A percentile compares a stretch with the other conserved stretches of the same genome.
Evolutionary conservation across 2,113 vertebrate genomes (phyloP).

Genomic region (Typhlomys cinereus): DNA sequence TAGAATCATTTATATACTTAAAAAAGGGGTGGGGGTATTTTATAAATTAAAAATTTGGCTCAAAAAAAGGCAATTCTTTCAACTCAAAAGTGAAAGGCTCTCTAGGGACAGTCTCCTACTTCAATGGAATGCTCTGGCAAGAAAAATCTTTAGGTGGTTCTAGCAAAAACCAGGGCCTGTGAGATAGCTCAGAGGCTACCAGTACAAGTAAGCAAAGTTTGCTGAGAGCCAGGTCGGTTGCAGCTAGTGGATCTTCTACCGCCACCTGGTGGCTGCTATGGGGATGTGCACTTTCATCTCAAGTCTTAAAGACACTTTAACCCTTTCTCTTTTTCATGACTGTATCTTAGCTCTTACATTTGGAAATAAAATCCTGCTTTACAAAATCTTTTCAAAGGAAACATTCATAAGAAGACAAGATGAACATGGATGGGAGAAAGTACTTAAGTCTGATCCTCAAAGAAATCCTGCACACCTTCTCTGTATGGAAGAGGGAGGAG

Average conservation of each 20-base stretch:
- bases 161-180: too few relatives aligned
- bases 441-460: neutral
- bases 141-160: neutral
- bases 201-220: too few relatives aligned
- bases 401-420: neutral
- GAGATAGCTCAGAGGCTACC: too few relatives aligned
- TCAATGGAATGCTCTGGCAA: constrained; percentile 65
- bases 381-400: constrained; percentile 36
- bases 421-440: neutral
- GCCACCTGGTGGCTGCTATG: neutral
- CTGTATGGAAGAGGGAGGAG: neutral
- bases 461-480: neutral
- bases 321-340: neutral
- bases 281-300: neutral
- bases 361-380: constrained; percentile 30
- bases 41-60: constrained; percentile 57
- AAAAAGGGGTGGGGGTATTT: too few relatives aligned
- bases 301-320: neutral
- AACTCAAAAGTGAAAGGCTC: constrained; percentile 36
- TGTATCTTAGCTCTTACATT: constrained; percentile 29
- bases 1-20: neutral
- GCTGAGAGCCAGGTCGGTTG: neutral
- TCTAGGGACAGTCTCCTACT: neutral
- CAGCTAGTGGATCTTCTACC: neutral
- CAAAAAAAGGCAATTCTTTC: constrained; percentile 27